Conservation (phyloP, 2,113 vertebrate species). For the Otis tarda region DNA sequence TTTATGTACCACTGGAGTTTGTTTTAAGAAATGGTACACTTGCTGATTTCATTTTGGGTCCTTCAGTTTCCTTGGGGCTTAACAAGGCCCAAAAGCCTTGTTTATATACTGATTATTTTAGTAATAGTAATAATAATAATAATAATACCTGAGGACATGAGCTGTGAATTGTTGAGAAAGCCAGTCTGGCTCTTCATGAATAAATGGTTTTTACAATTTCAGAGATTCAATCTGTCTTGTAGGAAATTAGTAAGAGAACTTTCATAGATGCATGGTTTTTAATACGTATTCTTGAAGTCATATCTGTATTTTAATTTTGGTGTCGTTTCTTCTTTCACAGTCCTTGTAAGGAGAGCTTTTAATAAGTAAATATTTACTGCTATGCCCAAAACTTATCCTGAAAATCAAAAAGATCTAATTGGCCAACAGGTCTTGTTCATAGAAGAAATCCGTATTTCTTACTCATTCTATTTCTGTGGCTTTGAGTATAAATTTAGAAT, state of each 20-base stretch:
- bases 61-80: neutral
- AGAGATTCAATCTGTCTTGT: neutral
- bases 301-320: neutral
- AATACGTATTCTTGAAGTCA: neutral
- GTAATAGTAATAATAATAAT: neutral
- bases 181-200: neutral
- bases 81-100: neutral
- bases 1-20: neutral
- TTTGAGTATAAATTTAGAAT: neutral
- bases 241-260: neutral
- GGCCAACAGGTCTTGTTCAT: neutral
- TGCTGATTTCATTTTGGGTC: neutral
- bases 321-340: neutral
- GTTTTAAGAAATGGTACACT: neutral
- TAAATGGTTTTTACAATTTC: neutral
- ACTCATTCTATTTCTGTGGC: neutral
- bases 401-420: neutral
- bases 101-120: neutral
- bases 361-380: neutral
- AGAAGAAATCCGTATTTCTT: neutral
- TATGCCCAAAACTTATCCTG: neutral
- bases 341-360: neutral
- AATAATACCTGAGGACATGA: neutral
- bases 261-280: neutral
- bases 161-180: neutral